Percentiles rank a stretch among this genome's conserved stretches.
Evolutionary conservation across 2,888 invertebrate species (phyloP).

Genomic region (Notocelia uddmanniana): DNA sequence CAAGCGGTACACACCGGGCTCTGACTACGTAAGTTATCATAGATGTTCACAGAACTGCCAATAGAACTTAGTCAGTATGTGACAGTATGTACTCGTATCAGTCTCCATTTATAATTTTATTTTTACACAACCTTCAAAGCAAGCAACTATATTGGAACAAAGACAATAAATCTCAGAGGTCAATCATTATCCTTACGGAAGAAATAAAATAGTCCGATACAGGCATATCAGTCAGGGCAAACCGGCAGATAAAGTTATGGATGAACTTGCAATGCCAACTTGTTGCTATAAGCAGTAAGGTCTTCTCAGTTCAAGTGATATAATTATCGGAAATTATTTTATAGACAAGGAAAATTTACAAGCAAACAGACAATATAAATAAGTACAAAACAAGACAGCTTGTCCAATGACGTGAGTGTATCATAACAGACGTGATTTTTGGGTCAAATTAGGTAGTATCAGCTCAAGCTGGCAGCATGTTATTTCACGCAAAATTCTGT

Average conservation of each 20-base stretch:
- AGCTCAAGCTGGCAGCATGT: too few species aligned
- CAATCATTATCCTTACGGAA: conserved; percentile 21
- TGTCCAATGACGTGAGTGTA: not conserved
- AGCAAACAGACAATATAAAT: not conserved
- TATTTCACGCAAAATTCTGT: too few species aligned
- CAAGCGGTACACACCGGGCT: too few species aligned
- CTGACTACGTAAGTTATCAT: too few species aligned
- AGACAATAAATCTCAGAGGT: conserved; percentile 8
- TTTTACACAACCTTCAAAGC: conserved; percentile 1
- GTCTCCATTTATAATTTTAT: not conserved
- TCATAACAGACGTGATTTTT: too few species aligned
- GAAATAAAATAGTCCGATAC: conserved; percentile 13
- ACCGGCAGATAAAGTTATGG: conserved; percentile 30
- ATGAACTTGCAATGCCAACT: conserved; percentile 34
- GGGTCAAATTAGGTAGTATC: too few species aligned
- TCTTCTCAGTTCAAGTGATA: not conserved
- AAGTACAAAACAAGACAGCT: not conserved
- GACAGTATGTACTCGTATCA: too few species aligned
- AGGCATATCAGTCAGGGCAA: conserved; percentile 28
- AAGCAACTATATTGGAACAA: conserved; percentile 1
- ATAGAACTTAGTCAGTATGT: too few species aligned
- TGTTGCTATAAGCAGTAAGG: conserved; percentile 22
- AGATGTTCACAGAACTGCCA: too few species aligned
- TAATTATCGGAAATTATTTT: not conserved
- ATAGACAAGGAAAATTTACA: not conserved